Evolutionary conservation across 2,797 vertebrate species (phyloP), one percentile per base, ranked within the genome.

Genomic region (Cynopterus sphinx): DNA sequence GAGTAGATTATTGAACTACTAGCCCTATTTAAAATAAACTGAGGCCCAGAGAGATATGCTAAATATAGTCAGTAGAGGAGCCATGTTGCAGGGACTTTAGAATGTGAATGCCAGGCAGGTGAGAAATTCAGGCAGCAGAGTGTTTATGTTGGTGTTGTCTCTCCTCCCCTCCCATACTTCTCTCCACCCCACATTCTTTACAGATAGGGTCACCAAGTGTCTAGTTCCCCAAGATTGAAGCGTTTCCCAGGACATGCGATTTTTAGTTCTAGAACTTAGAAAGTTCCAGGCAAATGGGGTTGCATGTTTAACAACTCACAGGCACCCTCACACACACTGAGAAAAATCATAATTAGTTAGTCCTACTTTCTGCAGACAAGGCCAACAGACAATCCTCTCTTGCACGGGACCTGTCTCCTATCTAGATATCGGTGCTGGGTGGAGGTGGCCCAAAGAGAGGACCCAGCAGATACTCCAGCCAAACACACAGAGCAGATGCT

Each of bases 401-500:
- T 67, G 39, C 28, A 7, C 28, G 36, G 19, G 24, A 15, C 4
- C 9, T 21, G 24, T 53, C 36, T 88, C 65, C 31, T 4, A 2
- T 57, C 31, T 24, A 85, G 49, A 21, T 8, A 31, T 22, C 70
- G 59, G 5, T 39, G 39, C 61, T n/a, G 61, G 51, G 51, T 6
- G 21, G 43, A 17, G 21, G 41, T 13, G 28, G 28, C 46, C 33
- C 0, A 43, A 13, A 53, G 39, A 36, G n/a, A 41, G 28, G 57
- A 24, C n/a, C 71, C 19, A 1, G 39, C 57, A 49, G 55, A 24
- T 13, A 1, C n/a, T 17, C 53, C 6, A 9, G 70, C 16, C 12
- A 1, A 16, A 36, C 0, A 1, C 49, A 46, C 21, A 39, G 53
- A 24, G n/a, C 3, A n/a, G 7, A 10, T 49, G 13, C 33, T 5